Evolutionary conservation across 30 jellyfish, hydroid and myxozoan genomes (phyloP), one percentile per base, ranked within the genome.

Genomic region (Thelohanellus kitauei): DNA sequence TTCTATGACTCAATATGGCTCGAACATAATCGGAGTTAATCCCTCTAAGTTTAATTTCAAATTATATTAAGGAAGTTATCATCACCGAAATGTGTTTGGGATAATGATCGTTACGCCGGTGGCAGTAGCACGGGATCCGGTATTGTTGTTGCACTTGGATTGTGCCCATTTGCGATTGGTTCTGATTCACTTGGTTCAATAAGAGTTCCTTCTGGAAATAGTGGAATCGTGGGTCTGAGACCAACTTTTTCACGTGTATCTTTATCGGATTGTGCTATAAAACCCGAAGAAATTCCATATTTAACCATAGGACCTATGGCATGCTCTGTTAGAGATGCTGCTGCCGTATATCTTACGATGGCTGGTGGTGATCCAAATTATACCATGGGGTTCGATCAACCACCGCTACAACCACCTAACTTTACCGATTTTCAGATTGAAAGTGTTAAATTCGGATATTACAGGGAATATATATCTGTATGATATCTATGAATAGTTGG

Each of bases 181-280:
- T 22, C 33, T 23, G 66, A 52, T 30, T 29, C 66, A 44, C 53
- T 60, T 3, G 66, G 66, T 4, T 52, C 66, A n/a, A 52, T 39
- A 13, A 60, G 66, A n/a, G 18, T 17, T n/a, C 66, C 66, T 4
- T 53, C 66, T 2, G 54, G 66, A 4, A 41, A 22, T 44, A 4
- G 19, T n/a, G 66, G 66, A 3, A 14, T 17, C 2, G 67, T 44
- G 2, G 66, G 66, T 17, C 9, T 44, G 3, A 52, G 31, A 52
- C 65, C 66, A 2, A 40, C 60, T 27, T 27, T n/a, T 27, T 27
- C n/a, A 27, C 10, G 35, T 27, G 35, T 8, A 27, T 5, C 35
- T 27, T n/a, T n/a, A n/a, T n/a, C n/a, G n/a, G n/a, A n/a, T n/a
- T n/a, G n/a, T n/a, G n/a, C n/a, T n/a, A n/a, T n/a, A n/a, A 27